Evolutionary conservation across 2,888 invertebrate species (phyloP).

Genomic region (Drosophila robusta): DNA sequence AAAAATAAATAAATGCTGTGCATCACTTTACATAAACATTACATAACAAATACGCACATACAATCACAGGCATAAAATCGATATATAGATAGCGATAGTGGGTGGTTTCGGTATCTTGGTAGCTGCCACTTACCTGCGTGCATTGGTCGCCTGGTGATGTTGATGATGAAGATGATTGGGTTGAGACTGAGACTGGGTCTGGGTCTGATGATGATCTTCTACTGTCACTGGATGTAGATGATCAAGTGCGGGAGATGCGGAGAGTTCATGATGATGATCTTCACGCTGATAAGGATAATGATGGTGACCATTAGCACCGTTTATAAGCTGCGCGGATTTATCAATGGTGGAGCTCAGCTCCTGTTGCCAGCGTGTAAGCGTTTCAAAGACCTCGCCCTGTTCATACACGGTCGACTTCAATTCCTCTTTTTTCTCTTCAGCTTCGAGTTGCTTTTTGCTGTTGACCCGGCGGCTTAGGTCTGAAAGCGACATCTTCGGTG

Average conservation of each 20-base stretch:
- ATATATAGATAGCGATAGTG: conserved; percentile 6
- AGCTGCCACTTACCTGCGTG: conserved; percentile 79
- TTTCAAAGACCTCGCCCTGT: conserved; percentile 47
- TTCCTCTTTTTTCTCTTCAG: conserved; percentile 3
- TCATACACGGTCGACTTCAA: conserved; percentile 22
- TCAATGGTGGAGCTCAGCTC: conserved; percentile 54
- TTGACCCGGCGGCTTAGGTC: conserved; percentile 26
- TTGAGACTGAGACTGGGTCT: conserved; percentile 34
- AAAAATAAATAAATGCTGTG: background rate
- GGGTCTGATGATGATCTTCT: conserved; percentile 43
- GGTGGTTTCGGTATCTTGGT: background rate
- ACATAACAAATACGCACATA: conserved; percentile 6
- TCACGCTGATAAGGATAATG: conserved; percentile 23
- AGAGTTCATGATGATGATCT: conserved; percentile 30
- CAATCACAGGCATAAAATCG: background rate
- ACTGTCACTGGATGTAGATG: conserved; percentile 35
- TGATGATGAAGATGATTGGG: conserved; percentile 43
- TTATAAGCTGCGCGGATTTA: conserved; percentile 32
- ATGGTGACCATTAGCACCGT: conserved; percentile 61
- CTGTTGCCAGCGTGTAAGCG: conserved; percentile 61
- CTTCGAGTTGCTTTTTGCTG: conserved; percentile 3
- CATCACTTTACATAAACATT: background rate
- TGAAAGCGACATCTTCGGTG: conserved; percentile 39
- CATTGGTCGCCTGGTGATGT: conserved; percentile 71
- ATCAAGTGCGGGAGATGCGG: conserved; percentile 30